These are phyloP conservation scores for Sterna hirundo DNA, from an alignment of 2,113 vertebrate species.

Conservation along the genomic window DNA sequence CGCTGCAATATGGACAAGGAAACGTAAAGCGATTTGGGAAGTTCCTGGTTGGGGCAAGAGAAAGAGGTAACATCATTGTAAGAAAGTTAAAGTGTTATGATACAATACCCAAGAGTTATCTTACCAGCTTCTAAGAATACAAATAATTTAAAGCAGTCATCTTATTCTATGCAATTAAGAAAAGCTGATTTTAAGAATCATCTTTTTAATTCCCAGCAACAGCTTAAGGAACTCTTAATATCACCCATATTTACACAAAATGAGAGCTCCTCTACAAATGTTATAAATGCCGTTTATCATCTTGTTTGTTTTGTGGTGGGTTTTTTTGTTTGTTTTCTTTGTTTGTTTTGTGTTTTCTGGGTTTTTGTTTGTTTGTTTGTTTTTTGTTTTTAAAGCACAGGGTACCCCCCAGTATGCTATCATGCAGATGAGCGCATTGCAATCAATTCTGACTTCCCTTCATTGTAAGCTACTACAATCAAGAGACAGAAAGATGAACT, in stretches of 20 bases:
- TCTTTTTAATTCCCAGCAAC: neutral
- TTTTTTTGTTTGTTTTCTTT: neutral
- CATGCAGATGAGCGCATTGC: neutral
- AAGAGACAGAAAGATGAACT: neutral
- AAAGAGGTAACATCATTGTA: neutral
- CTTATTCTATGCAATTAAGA: neutral
- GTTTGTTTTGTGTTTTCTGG: too few species aligned
- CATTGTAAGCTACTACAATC: accelerated
- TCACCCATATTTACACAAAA: neutral
- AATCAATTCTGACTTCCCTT: neutral
- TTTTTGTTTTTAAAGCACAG: neutral
- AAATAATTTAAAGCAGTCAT: neutral
- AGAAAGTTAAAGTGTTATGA: neutral
- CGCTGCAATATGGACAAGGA: constrained; percentile 91
- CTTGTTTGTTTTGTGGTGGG: neutral
- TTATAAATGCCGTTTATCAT: neutral
- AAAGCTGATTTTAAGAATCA: neutral
- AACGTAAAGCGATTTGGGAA: constrained; percentile 96
- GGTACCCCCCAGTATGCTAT: neutral
- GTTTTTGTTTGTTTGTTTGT: neutral
- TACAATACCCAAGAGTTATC: neutral
- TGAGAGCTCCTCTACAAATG: neutral
- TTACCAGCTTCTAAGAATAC: neutral
- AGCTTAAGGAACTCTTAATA: neutral
- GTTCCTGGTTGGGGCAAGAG: constrained; percentile 68